Evolutionary conservation across 1,140 invertebrate species (phyloP), one percentile per base, ranked within the genome.

Genomic region (Heterodera carotae): DNA sequence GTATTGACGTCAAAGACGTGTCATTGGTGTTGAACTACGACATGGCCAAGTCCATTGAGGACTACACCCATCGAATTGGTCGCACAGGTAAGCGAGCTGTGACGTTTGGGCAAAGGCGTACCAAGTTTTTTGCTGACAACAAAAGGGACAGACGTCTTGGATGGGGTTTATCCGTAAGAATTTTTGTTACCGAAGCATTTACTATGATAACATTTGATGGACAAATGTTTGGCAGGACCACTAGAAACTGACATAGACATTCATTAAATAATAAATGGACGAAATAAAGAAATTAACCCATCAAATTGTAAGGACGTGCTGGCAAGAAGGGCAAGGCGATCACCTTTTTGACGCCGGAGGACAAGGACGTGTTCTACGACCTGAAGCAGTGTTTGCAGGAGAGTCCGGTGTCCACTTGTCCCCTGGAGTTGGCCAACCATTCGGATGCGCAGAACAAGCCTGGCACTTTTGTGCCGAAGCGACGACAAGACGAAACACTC

Each of bases 1-100:
- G 97, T 95, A 99, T 99, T 81, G 97, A 99, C 87, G 98, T 99
- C 84, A 98, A 98, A 88, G 96, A 99, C 89, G 97, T 99, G 0
- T 96, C 95, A 1, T 78, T 90, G 34, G 90, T 91, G 48, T 85
- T 91, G 72, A 99, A 99, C 89, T 99, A 99, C 83, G 97, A 99
- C 88, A 99, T 99, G 97, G 95, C 96, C 0, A 99, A 99, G 89
- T 92, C 92, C 69, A 98, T 99, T 87, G 64, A 88, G 93, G 96
- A 98, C 91, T 99, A 99, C 85, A 98, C 96, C 0, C 97, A 99
- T 93, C 92, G 97, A 91, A 98, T 99, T 88, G 97, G 97, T 88
- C 92, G 97, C 90, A 99, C 97, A 0, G 84, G 84, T 84, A 48
- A 15, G 82, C 70, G 12, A 22, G n/a, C 29, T 10, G 29, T 71